Percentiles rank a stretch among this genome's conserved stretches.
Conservation (phyloP, 2,888 invertebrate genomes). For the Himalopsyche japonica region DNA sequence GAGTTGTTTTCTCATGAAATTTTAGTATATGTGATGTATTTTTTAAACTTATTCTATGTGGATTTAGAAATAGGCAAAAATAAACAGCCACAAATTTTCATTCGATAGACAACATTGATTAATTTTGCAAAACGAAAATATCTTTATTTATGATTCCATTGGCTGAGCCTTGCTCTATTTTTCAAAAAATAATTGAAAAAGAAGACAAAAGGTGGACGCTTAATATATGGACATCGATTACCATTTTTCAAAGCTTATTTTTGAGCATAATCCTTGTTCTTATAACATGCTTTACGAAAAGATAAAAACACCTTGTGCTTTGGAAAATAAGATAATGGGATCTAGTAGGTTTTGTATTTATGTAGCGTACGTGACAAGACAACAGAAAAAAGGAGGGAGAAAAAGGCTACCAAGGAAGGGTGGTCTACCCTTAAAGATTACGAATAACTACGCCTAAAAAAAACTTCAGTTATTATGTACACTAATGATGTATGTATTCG, state of each 20-base stretch:
- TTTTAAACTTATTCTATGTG: too few species aligned
- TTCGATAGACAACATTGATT: too few species aligned
- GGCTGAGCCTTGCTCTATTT: not conserved
- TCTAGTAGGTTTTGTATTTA: slow-evolving; percentile 17
- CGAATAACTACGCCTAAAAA: not conserved
- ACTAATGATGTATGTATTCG: too few species aligned
- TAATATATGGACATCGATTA: not conserved
- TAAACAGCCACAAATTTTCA: too few species aligned
- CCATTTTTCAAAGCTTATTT: not conserved
- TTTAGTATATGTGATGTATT: too few species aligned
- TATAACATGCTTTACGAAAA: not conserved
- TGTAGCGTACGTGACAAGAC: slow-evolving; percentile 17
- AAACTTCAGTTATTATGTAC: not conserved
- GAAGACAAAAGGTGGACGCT: not conserved
- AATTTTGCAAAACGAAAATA: too few species aligned
- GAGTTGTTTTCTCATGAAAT: too few species aligned
- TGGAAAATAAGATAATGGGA: slow-evolving; percentile 20
- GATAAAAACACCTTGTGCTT: not conserved
- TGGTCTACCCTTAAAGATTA: not conserved
- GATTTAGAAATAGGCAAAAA: too few species aligned
- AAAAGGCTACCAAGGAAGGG: not conserved
- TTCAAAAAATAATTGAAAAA: not conserved
- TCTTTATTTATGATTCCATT: too few species aligned
- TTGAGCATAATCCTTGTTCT: not conserved
- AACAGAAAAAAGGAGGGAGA: not conserved